These are phyloP conservation scores for Dolichoris vasculosae DNA, from an alignment of 1,140 invertebrate species.

Conservation along the genomic window DNA sequence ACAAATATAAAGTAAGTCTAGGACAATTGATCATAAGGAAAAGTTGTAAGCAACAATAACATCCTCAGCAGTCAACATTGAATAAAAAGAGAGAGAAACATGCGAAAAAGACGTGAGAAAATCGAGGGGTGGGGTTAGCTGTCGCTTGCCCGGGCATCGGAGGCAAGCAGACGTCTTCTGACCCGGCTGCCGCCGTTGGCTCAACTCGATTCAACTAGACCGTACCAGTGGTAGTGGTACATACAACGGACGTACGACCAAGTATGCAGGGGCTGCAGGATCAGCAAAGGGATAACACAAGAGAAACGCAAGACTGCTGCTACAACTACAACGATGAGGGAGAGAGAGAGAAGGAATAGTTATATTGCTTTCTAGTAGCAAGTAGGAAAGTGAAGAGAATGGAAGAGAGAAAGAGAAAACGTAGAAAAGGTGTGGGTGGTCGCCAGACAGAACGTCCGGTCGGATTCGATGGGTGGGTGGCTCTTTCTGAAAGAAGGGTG, in stretches of 20 bases:
- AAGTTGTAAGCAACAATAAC: neutral
- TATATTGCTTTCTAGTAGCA: conserved; percentile 63
- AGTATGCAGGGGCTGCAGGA: conserved; percentile 48
- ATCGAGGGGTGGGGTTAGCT: conserved; percentile 67
- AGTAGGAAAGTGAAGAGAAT: conserved; percentile 52
- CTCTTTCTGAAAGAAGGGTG: conserved; percentile 56
- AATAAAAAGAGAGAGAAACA: conserved; percentile 28
- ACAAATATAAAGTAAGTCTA: neutral
- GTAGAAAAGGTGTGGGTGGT: conserved; percentile 43
- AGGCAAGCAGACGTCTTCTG: conserved; percentile 74
- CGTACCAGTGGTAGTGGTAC: conserved; percentile 52
- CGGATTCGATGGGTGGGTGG: conserved; percentile 55
- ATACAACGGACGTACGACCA: neutral
- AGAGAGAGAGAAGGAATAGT: conserved; percentile 53
- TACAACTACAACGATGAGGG: conserved; percentile 5
- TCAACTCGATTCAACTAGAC: conserved; percentile 70
- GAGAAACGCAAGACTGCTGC: conserved; percentile 24
- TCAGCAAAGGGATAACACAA: conserved; percentile 51
- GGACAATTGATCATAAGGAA: neutral
- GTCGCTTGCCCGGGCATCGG: conserved; percentile 73
- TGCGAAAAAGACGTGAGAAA: conserved; percentile 58
- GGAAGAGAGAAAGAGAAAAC: conserved; percentile 10
- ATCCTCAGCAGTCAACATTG: neutral
- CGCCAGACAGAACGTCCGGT: conserved; percentile 53
- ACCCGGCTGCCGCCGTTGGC: conserved; percentile 60